phyloP scores from a whole-genome alignment of 2,888 invertebrate genomes.

The Athrips mouffetella region DNA sequence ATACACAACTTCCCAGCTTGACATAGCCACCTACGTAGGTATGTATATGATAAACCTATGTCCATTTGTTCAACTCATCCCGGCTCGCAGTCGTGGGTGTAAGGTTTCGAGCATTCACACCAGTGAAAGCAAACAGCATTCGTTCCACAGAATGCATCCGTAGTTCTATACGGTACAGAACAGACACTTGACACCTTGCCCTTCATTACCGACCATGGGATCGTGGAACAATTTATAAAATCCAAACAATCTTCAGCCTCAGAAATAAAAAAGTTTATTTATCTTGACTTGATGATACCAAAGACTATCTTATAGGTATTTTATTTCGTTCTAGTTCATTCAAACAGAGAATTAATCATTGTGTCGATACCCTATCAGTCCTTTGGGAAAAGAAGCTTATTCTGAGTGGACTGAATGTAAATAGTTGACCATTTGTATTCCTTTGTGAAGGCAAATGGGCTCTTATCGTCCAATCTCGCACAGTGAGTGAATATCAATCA shows the following conservation, averaged over 20 bases:
- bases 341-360: not conserved
- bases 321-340: not conserved
- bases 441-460: constrained; percentile 30
- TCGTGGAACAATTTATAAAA: constrained; percentile 1
- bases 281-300: too few species aligned
- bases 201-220: constrained; percentile 33
- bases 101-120: constrained; percentile 62
- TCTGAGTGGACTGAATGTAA: constrained; percentile 1
- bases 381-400: not conserved
- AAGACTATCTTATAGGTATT: too few species aligned
- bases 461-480: constrained; percentile 36
- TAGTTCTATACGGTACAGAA: constrained; percentile 32
- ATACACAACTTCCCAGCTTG: not conserved
- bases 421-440: constrained; percentile 15
- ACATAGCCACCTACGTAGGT: not conserved
- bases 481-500: constrained; percentile 61
- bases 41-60: not conserved
- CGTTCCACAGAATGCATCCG: constrained; percentile 65
- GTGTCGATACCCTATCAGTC: not conserved
- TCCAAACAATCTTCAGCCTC: not conserved
- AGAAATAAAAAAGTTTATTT: too few species aligned
- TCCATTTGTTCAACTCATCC: constrained; percentile 31
- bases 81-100: constrained; percentile 42
- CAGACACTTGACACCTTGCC: constrained; percentile 69
- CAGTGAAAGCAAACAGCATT: constrained; percentile 72